Evolutionary conservation across 2,888 invertebrate genomes (phyloP).

Genomic region (Callyntrura guangdongensis): DNA sequence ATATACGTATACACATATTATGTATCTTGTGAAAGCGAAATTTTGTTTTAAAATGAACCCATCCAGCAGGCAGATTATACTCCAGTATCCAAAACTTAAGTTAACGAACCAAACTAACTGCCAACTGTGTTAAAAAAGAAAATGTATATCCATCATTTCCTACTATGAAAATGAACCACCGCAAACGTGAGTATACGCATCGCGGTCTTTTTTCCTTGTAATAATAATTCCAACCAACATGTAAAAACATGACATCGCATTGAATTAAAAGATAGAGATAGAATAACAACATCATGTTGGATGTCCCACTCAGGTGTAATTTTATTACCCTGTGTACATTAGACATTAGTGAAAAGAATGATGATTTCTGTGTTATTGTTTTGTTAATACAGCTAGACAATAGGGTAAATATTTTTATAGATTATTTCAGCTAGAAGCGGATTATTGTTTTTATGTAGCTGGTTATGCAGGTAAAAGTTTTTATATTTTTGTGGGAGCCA

Average conservation of each 20-base stretch:
- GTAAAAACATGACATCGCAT: conserved; percentile 44
- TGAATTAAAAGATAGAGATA: conserved; percentile 37
- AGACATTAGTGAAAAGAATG: conserved; percentile 13
- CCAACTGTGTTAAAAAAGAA: neutral
- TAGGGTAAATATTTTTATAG: conserved; percentile 18
- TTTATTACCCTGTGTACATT: neutral
- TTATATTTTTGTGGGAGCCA: too few relatives aligned
- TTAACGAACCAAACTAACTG: neutral
- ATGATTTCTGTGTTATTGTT: neutral
- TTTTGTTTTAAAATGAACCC: neutral
- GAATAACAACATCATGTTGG: neutral
- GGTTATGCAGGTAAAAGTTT: neutral
- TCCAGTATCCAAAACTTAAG: neutral
- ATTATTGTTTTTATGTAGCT: neutral
- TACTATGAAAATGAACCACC: neutral
- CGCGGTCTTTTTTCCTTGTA: conserved; percentile 12
- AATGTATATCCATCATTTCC: conserved; percentile 8
- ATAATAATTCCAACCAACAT: neutral
- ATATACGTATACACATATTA: neutral
- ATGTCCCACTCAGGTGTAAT: conserved; percentile 28
- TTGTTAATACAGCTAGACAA: conserved; percentile 24
- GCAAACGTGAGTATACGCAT: neutral
- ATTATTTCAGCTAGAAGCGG: conserved; percentile 43
- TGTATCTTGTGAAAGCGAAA: neutral
- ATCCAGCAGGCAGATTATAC: too few relatives aligned